Base-by-base conservation (phyloP, 2,797 vertebrate genomes). In the Eulemur coronatus region DNA sequence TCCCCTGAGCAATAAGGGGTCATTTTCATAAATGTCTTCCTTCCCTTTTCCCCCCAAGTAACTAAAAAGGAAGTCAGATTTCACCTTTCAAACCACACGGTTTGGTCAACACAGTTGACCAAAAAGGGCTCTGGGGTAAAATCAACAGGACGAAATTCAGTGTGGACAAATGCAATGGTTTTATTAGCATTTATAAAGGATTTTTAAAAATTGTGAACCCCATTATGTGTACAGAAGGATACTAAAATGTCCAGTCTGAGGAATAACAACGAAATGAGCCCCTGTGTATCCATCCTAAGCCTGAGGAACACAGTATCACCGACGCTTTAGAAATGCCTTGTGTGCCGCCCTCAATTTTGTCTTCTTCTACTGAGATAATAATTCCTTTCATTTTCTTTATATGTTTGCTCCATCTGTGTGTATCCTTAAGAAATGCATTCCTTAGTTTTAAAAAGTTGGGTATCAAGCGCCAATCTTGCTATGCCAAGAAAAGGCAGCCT, bases 11-110 rank as follows among this genome's bases (percentile, higher is more conserved):
- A 97, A 86, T 90, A 95, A 76, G 88, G 79, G 95, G 46, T 93
- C 61, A 70, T 69, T 97, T 98, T 98, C 94, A 96, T 61, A 97
- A 69, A 95, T 41, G 35, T 48, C 7, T 91, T 92, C 52, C 41
- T 94, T 95, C 10, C 14, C 14, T 70, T 9, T 14, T 11, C 4
- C 17, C 38, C 41, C 8, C 72, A 13, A n/a, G 33, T 89, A 65
- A 72, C 59, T 75, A 84, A 67, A 88, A 93, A 84, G 35, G 79
- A 92, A 91, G 30, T 13, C 9, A 72, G 70, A 15, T 91, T 97
- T 59, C 33, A 55, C 33, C 80, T 86, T 94, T 88, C 52, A 88
- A 84, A 90, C 48, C 33, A 84, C 28, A 57, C 38, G 72, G 57
- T 41, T 89, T 91, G 73, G 69, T 41, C 50, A 84, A 89, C 4